Evolutionary conservation across 1,140 invertebrate genomes (phyloP), one percentile per base, ranked within the genome.

Genomic region (Brachionus manjavacas): DNA sequence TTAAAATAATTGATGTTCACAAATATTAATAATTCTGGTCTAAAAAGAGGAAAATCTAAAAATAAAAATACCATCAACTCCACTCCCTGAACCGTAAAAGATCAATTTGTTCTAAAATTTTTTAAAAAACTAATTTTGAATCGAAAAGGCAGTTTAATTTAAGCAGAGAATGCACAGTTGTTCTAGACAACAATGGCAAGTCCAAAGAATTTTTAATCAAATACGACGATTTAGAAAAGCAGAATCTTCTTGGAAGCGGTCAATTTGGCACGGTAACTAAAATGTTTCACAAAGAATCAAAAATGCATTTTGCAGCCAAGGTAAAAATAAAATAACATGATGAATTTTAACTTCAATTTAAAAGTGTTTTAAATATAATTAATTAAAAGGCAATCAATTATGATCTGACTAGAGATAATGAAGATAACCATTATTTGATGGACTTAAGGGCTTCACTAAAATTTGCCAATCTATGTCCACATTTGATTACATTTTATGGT

Each of bases 221-320:
- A 31, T 79, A 16, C 35, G 76, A 83, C 39, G 52, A 83, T 25
- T 43, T 83, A n/a, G 79, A 2, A 3, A 46, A 64, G 60, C 7
- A 23, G 11, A 25, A 35, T 23, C 43, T 83, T 25, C 28, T 83
- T 11, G 80, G 80, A 20, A 31, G 11, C 6, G 80, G 80, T 31
- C 9, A 46, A 23, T 83, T 20, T 68, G 80, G 80, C n/a, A 25
- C 20, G 14, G 80, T 83, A 31, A 43, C 14, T 28, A 83, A 83
- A 70, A 68, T 83, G 55, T 16, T 43, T 52, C 60, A 68, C 68
- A 68, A 52, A 70, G 16, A 49, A 72, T 23, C 52, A n/a, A 68
- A 83, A 3, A 70, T 41, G 16, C 3, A 20, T 35, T 68, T 83
- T 35, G 80, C 80, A 20, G 80, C 66, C 8, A 83, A 83, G 23